Percentiles rank a stretch among this genome's conserved stretches.
phyloP scores from a whole-genome alignment of 2,113 vertebrate genomes.

The Anguilla japonica region DNA sequence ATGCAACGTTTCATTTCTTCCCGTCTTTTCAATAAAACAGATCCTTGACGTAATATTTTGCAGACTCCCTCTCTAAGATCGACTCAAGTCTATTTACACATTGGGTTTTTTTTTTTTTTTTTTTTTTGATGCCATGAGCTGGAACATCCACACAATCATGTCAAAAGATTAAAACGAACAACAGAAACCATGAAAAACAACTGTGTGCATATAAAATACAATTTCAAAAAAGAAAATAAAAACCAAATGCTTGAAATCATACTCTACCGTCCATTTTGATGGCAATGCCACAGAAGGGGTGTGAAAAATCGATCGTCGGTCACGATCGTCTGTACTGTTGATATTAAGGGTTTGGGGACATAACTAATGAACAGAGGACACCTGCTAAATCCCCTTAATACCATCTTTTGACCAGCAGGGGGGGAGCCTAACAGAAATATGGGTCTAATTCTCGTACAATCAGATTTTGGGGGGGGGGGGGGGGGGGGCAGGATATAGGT shows the following conservation, averaged over 20 bases:
- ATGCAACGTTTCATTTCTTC: constrained; percentile 62
- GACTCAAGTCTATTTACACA: constrained; percentile 70
- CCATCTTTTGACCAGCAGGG: background rate
- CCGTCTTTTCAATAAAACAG: constrained; percentile 61
- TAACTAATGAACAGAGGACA: background rate
- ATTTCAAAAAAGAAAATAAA: background rate
- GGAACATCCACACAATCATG: constrained; percentile 71
- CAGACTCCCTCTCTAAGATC: constrained; percentile 67
- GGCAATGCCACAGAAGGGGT: background rate
- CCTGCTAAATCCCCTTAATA: no score
- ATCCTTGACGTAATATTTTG: constrained; percentile 66
- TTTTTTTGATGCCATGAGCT: constrained; percentile 64
- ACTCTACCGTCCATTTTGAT: background rate
- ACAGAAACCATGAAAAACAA: constrained; percentile 48
- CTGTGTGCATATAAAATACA: constrained; percentile 22
- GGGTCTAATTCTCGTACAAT: background rate
- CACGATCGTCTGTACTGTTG: background rate
- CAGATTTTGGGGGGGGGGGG: background rate
- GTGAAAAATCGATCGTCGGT: background rate
- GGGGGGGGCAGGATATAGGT: background rate
- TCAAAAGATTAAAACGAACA: constrained; percentile 69
- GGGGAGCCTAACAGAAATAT: background rate
- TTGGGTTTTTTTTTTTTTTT: constrained; percentile 44
- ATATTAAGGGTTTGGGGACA: background rate
- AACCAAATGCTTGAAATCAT: background rate